A percentile compares a stretch with the other conserved stretches of the same genome.
Conservation (phyloP, 2,113 vertebrate species). For the Onychostruthus taczanowskii region DNA sequence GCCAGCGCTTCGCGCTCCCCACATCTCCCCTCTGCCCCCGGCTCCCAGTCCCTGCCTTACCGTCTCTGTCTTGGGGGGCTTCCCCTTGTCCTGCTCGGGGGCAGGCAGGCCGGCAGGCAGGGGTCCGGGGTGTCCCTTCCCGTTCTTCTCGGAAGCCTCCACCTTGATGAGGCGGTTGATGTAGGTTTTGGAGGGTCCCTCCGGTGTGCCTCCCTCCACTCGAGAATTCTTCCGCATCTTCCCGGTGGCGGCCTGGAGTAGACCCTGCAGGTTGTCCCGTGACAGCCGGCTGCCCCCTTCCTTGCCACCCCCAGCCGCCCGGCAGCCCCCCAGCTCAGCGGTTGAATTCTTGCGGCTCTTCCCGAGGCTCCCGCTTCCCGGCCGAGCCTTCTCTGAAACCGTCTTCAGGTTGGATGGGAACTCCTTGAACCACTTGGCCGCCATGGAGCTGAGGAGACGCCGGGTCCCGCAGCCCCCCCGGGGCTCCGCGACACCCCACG, state of each 20-base stretch:
- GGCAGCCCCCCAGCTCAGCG: slow-evolving; percentile 75
- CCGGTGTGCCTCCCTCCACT: slow-evolving; percentile 60
- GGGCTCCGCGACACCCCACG: background rate
- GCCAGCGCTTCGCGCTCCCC: fast-evolving
- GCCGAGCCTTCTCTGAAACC: slow-evolving; percentile 81
- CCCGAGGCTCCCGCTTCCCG: slow-evolving; percentile 70
- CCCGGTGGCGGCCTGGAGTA: slow-evolving; percentile 78
- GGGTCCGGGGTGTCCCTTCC: slow-evolving; percentile 63
- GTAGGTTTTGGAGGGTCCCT: slow-evolving; percentile 79
- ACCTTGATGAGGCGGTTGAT: slow-evolving; percentile 95
- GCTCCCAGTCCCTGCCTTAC: slow-evolving; percentile 57
- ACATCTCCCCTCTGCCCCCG: background rate
- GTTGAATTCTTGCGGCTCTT: slow-evolving; percentile 89
- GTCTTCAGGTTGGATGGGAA: slow-evolving; percentile 89
- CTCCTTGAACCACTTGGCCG: slow-evolving; percentile 94
- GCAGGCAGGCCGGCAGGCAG: background rate
- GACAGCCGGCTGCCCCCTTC: slow-evolving; percentile 74
- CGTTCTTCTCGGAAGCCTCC: slow-evolving; percentile 85
- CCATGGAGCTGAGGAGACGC: slow-evolving; percentile 72
- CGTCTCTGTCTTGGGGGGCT: slow-evolving; percentile 75
- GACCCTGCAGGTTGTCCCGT: slow-evolving; percentile 81
- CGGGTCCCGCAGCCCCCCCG: background rate
- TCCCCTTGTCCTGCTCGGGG: slow-evolving; percentile 77
- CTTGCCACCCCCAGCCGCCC: slow-evolving; percentile 16
- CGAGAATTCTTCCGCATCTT: slow-evolving; percentile 87